Evolutionary conservation across 2,113 vertebrate genomes (phyloP), one percentile per base, ranked within the genome.

Genomic region (Lagenorhynchus albirostris): DNA sequence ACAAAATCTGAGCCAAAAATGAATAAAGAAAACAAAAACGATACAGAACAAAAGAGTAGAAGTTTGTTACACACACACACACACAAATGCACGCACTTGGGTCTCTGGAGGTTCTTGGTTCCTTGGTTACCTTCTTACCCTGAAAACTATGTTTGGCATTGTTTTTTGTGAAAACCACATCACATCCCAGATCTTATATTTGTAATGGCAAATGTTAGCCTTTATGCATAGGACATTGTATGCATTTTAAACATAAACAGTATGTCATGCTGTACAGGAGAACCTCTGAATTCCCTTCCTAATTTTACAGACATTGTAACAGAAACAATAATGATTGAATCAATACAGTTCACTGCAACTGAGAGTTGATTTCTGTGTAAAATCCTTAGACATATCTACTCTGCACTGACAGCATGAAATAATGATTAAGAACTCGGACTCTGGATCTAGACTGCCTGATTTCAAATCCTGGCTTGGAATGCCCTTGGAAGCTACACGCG

Each of bases 1-100:
- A 26, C 31, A 94, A 85, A 92, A 62, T 63, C 58, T 26, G 41
- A 97, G 74, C 38, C 89, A 92, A 82, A 87, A 95, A n/a, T 65
- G 25, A 93, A 76, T 58, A 83, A 70, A 50, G 41, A 90, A 67
- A 92, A 82, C 31, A 94, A 74, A 53, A 97, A 33, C 25, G 8
- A 83, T 70, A 41, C 7, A 77, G 29, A 71, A 53, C 38, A 25
- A 79, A n/a, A 41, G 11, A 89, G 36, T 65, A 58, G 58, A 88
- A 53, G 36, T 74, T 12, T 62, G 74, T 93, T 71, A 84, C 11
- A 79, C 17, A 79, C 41, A 70, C 41, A 70, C 5, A 79, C 50
- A 85, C 15, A 62, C 3, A 91, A 29, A 83, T 6, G 70, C 21
- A 68, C 2, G 13, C 15, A 79, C 15, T 81, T 71, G 18, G 62